Conservation (phyloP, 1,140 invertebrate species). For the Stegodyphus dumicola region DNA sequence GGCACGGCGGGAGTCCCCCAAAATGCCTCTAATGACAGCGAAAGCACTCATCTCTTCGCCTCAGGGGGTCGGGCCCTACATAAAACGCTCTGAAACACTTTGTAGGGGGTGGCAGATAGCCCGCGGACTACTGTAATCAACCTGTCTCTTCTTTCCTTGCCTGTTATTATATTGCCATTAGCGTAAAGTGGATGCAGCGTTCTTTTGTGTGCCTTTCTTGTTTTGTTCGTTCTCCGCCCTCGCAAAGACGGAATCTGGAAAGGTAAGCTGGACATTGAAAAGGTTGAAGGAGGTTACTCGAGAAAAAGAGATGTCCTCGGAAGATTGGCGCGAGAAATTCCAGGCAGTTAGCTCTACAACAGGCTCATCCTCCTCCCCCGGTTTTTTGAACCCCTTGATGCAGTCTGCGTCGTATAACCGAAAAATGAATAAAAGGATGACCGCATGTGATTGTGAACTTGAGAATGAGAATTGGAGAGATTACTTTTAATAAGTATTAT, state of each 20-base stretch:
- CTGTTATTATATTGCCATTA: constrained; percentile 52
- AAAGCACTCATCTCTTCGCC: constrained; percentile 33
- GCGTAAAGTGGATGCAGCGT: constrained; percentile 26
- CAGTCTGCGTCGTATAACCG: too few species aligned
- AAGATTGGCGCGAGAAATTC: too few species aligned
- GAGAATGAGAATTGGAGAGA: too few species aligned
- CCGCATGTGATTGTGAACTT: too few species aligned
- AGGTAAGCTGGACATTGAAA: too few species aligned
- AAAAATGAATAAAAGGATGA: too few species aligned
- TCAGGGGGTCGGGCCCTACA: constrained; percentile 14
- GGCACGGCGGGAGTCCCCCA: constrained; percentile 12
- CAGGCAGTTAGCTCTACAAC: too few species aligned
- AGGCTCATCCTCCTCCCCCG: too few species aligned
- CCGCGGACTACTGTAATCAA: constrained; percentile 46
- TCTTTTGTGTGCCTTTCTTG: neutral
- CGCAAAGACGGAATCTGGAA: neutral
- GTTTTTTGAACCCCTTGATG: too few species aligned
- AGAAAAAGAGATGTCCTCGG: too few species aligned
- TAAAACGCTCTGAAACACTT: constrained; percentile 14
- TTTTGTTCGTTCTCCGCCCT: neutral
- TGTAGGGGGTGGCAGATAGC: constrained; percentile 46
- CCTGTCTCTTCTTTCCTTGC: constrained; percentile 13
- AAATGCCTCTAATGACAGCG: constrained; percentile 34
- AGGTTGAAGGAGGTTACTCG: too few species aligned
- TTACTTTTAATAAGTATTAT: too few species aligned